These are phyloP conservation scores for Pseudocheirus occidentalis DNA, from an alignment of 2,797 vertebrate genomes.

Conservation along the genomic window DNA sequence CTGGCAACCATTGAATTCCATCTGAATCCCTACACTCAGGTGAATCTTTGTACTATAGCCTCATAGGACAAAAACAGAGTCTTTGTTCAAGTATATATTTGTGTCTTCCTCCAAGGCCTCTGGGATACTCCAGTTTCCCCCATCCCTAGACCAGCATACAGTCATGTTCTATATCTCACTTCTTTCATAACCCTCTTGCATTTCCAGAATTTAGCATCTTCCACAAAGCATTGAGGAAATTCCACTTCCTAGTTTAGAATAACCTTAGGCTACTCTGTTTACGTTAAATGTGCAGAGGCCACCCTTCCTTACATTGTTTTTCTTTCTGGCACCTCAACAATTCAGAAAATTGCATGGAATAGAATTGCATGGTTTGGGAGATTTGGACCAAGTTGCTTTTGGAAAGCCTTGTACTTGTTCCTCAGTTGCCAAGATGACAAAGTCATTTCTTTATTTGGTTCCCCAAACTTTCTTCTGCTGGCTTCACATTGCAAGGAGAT, in stretches of 20 bases:
- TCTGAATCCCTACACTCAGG: background rate
- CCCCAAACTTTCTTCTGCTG: background rate
- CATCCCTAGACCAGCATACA: background rate
- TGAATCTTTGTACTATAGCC: background rate
- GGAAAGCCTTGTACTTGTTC: background rate
- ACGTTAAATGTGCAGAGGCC: background rate
- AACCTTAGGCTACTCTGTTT: background rate
- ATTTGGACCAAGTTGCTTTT: background rate
- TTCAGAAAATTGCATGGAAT: background rate
- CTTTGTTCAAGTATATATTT: background rate
- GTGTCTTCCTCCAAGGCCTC: background rate
- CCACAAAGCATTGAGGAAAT: background rate
- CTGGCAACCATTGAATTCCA: background rate
- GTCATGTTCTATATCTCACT: background rate
- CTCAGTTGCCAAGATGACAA: background rate
- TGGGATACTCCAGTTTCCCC: background rate
- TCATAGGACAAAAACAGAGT: background rate
- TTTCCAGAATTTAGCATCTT: background rate
- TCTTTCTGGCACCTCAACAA: background rate
- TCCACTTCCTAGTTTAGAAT: background rate
- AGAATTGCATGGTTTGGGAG: background rate
- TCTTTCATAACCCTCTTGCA: background rate
- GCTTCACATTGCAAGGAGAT: background rate
- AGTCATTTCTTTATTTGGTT: background rate
- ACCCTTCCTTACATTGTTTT: background rate